Conservation (phyloP, 35 echinoderm and acorn worm species). For the Ophiothrix spiculata region DNA sequence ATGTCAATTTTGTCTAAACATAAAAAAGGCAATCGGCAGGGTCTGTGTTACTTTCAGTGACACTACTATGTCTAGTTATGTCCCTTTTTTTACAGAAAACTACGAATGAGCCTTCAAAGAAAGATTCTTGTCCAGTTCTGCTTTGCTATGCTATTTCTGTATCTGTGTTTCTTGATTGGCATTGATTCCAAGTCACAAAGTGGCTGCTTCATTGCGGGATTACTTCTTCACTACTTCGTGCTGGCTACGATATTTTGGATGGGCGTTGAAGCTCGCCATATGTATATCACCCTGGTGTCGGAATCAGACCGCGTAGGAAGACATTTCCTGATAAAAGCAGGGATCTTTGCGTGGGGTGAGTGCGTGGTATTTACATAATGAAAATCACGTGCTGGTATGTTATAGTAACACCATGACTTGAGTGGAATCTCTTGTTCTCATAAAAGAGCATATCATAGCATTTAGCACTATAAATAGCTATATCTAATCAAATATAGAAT, state of each 20-base stretch:
- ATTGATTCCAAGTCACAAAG: conserved; percentile 27
- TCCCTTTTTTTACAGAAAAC: too few species aligned
- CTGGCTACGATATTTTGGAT: conserved; percentile 72
- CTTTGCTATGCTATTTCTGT: conserved; percentile 53
- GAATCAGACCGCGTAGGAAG: conserved; percentile 47
- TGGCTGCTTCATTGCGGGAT: conserved; percentile 23
- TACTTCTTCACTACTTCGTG: conserved; percentile 72
- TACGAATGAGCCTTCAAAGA: conserved; percentile 52
- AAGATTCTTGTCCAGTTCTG: conserved; percentile 68
- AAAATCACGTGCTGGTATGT: too few species aligned
- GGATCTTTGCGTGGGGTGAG: conserved; percentile 74
- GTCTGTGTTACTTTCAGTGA: too few species aligned
- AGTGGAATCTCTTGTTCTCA: too few species aligned
- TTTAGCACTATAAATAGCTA: neutral
- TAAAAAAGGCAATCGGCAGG: too few species aligned
- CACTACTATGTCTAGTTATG: too few species aligned
- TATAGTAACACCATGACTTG: neutral
- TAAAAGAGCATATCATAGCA: too few species aligned
- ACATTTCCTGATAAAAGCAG: conserved; percentile 54
- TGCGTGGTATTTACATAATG: too few species aligned
- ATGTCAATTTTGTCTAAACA: too few species aligned
- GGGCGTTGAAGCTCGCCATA: conserved; percentile 73
- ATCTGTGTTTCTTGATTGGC: conserved; percentile 51
- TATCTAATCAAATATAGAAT: neutral
- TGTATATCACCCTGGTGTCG: conserved; percentile 66